phyloP scores from a whole-genome alignment of 1,140 invertebrate species.

The Eumaeus atala region DNA sequence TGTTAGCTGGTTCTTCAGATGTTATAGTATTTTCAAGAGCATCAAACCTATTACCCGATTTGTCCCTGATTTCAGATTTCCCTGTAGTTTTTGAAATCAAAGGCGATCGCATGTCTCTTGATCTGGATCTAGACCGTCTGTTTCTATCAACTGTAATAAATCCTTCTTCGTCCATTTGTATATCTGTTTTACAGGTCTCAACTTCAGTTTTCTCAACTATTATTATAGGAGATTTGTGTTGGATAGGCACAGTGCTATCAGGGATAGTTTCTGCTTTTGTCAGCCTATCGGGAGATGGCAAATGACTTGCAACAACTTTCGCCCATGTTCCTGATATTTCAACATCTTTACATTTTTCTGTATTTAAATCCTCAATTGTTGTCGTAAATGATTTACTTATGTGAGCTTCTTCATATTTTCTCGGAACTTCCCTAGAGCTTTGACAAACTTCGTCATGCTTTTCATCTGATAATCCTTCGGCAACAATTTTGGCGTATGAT shows the following conservation, averaged over 20 bases:
- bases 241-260: constrained; percentile 17
- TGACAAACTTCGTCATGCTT: constrained; percentile 17
- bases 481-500: constrained; percentile 77
- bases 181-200: constrained; percentile 36
- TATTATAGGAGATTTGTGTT: constrained; percentile 51
- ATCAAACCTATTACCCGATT: constrained; percentile 60
- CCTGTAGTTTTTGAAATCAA: constrained; percentile 31
- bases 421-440: constrained; percentile 7
- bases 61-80: constrained; percentile 34
- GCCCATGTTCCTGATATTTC: constrained; percentile 48
- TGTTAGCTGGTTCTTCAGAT: constrained; percentile 31
- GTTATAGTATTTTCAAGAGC: constrained; percentile 39
- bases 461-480: constrained; percentile 47
- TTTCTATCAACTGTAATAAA: constrained; percentile 64
- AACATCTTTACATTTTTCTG: constrained; percentile 18
- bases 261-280: constrained; percentile 21
- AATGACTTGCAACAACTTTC: constrained; percentile 63
- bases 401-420: constrained; percentile 6
- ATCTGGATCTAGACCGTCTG: constrained; percentile 62
- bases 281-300: constrained; percentile 39
- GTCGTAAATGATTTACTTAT: neutral
- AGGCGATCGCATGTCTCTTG: constrained; percentile 46
- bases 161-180: constrained; percentile 56
- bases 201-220: constrained; percentile 54
- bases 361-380: neutral